Conservation (phyloP, 2,113 vertebrate genomes). For the Propithecus coquereli region DNA sequence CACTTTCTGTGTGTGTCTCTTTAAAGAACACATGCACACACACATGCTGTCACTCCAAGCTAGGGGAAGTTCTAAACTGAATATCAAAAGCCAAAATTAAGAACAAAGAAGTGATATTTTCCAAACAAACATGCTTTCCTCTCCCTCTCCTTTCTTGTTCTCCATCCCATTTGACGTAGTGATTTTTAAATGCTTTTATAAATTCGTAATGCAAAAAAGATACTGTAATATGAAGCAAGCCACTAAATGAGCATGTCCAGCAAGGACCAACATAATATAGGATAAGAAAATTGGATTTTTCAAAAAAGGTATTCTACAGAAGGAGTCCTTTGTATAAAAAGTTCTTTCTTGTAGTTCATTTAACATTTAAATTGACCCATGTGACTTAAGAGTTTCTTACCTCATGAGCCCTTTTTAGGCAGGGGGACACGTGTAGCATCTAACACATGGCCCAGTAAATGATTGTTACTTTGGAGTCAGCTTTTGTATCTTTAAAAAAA, state of each 20-base stretch:
- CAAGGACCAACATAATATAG: constrained; percentile 4
- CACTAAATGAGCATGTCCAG: not conserved
- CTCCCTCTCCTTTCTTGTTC: not conserved
- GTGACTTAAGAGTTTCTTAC: not conserved
- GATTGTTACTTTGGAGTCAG: not conserved
- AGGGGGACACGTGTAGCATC: not conserved
- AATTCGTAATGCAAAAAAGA: not conserved
- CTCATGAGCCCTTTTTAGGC: not conserved
- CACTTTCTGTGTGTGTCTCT: not conserved
- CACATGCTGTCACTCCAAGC: not conserved
- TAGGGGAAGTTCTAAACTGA: constrained; percentile 7
- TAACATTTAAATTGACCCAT: constrained; percentile 32
- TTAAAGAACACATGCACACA: not conserved
- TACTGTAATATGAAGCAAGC: not conserved
- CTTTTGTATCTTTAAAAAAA: not conserved
- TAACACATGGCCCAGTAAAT: not conserved
- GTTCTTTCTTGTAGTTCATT: not conserved
- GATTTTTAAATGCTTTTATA: constrained; percentile 48
- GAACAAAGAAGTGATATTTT: constrained; percentile 11
- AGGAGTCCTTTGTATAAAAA: constrained; percentile 36
- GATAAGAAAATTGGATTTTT: constrained; percentile 12
- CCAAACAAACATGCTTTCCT: constrained; percentile 8
- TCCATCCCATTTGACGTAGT: not conserved
- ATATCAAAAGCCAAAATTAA: not conserved
- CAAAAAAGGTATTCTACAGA: constrained; percentile 14